These are phyloP conservation scores for Chondrilla cf. caribensis DNA, from an alignment of 37 sponge, comb jelly and placozoan species.

Conservation along the genomic window DNA sequence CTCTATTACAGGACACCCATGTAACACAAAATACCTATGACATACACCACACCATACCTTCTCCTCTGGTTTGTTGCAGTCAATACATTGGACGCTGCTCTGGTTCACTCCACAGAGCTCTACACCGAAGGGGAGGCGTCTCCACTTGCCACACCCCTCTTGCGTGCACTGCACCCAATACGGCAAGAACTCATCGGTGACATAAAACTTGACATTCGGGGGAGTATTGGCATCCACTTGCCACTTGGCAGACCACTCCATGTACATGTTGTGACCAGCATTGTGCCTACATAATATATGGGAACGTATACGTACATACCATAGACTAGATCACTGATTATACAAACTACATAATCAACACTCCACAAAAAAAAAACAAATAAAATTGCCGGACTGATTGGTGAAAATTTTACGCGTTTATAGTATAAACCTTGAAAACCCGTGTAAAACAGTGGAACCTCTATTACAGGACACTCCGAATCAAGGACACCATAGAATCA, in stretches of 20 bases:
- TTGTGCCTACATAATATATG: conserved; percentile 37
- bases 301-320: neutral
- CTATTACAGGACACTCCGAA: too few species aligned
- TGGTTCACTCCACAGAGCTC: conserved; percentile 60
- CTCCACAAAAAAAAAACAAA: too few species aligned
- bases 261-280: conserved; percentile 44
- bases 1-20: too few species aligned
- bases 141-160: conserved; percentile 59
- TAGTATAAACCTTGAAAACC: too few species aligned
- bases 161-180: conserved; percentile 65
- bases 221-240: conserved; percentile 43
- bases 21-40: too few species aligned
- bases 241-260: conserved; percentile 55
- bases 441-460: too few species aligned
- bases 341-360: too few species aligned
- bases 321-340: neutral
- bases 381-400: too few species aligned
- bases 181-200: conserved; percentile 65
- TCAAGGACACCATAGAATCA: too few species aligned
- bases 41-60: too few species aligned
- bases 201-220: conserved; percentile 44
- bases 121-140: conserved; percentile 47
- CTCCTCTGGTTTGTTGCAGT: conserved; percentile 51
- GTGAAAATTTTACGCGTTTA: too few species aligned
- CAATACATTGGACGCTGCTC: conserved; percentile 47